phyloP scores from a whole-genome alignment of 2,888 invertebrate genomes.

The Dorcus hopei region DNA sequence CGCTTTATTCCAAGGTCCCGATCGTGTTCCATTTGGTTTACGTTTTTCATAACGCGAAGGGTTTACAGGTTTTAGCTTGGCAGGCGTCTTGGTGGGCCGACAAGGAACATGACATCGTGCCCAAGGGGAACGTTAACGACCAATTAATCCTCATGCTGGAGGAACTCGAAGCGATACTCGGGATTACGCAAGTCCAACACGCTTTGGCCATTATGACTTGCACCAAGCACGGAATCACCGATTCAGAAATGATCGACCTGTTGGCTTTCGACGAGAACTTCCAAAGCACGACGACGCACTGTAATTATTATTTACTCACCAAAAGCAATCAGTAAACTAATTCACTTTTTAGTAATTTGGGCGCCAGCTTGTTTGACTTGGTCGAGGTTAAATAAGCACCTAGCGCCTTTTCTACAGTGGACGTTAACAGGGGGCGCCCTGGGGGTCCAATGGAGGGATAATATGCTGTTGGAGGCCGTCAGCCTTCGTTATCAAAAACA shows the following conservation, averaged over 20 bases:
- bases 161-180: slow-evolving; percentile 65
- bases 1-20: slow-evolving; percentile 65
- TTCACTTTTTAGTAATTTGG: slow-evolving; percentile 57
- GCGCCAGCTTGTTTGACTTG: slow-evolving; percentile 68
- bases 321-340: background rate
- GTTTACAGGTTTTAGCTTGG: slow-evolving; percentile 58
- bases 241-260: slow-evolving; percentile 75
- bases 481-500: slow-evolving; percentile 60
- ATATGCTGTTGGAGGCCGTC: slow-evolving; percentile 61
- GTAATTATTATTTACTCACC: slow-evolving; percentile 39
- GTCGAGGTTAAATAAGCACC: slow-evolving; percentile 63
- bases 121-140: slow-evolving; percentile 56
- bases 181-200: slow-evolving; percentile 61
- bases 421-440: slow-evolving; percentile 54
- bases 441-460: slow-evolving; percentile 64
- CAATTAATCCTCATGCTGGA: slow-evolving; percentile 68
- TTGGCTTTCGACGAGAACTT: slow-evolving; percentile 63
- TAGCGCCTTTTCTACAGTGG: slow-evolving; percentile 68
- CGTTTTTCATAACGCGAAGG: background rate
- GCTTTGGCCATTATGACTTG: slow-evolving; percentile 72
- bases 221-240: slow-evolving; percentile 74
- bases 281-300: slow-evolving; percentile 61
- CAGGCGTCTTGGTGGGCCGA: slow-evolving; percentile 60
- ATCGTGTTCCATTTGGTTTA: slow-evolving; percentile 6
- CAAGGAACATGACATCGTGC: slow-evolving; percentile 54